A percentile compares a stretch with the other conserved stretches of the same genome.
Evolutionary conservation across 2,888 invertebrate genomes (phyloP).

Genomic region (Plutella xylostella): DNA sequence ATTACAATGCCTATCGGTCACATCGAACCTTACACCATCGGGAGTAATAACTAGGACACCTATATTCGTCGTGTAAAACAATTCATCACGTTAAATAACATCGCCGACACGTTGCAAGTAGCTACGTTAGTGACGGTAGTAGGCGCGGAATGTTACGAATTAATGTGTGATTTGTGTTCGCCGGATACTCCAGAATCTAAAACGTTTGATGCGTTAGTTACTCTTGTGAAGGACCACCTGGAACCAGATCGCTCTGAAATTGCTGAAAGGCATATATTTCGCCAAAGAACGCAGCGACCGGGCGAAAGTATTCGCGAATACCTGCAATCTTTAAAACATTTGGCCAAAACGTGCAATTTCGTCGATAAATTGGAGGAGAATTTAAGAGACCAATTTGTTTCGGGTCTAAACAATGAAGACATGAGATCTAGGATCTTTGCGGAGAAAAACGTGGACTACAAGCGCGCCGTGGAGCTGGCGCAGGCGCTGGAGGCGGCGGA

Average conservation of each 20-base stretch:
- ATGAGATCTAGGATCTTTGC: neutral
- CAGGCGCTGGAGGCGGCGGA: neutral
- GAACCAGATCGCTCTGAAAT: slow-evolving; percentile 2
- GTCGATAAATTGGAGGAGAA: neutral
- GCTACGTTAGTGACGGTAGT: no score
- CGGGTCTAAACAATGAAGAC: neutral
- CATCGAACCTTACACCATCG: no score
- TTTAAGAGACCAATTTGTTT: neutral
- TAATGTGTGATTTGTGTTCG: neutral
- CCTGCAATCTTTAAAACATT: neutral
- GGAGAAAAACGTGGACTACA: neutral
- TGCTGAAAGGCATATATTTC: neutral
- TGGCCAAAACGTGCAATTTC: neutral
- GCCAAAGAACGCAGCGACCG: neutral
- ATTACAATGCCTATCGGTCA: no score
- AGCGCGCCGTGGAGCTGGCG: neutral
- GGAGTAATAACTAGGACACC: no score
- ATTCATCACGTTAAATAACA: no score
- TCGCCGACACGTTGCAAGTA: no score
- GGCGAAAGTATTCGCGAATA: neutral
- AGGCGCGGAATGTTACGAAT: no score
- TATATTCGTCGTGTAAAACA: no score
- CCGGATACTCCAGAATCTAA: neutral
- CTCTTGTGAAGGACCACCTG: neutral
- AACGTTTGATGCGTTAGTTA: neutral